Percentiles rank a stretch among this genome's conserved stretches.
Conservation (phyloP, 2,888 invertebrate genomes). For the Agonopterix arenella region DNA sequence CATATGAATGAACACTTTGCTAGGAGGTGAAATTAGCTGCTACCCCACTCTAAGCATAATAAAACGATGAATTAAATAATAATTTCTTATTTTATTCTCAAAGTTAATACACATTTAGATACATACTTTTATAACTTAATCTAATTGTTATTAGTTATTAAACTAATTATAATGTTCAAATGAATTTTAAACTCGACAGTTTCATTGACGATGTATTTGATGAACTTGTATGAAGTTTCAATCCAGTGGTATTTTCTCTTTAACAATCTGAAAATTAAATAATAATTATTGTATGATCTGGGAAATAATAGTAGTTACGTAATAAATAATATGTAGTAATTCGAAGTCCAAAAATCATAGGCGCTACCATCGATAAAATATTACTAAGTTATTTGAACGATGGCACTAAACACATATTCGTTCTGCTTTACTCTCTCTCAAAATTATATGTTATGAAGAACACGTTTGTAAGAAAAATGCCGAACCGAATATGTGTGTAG, state of each 20-base stretch:
- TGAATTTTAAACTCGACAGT: constrained; percentile 2
- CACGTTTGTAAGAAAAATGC: no score
- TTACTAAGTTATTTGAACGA: no score
- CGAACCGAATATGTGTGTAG: no score
- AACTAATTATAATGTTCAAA: constrained; percentile 12
- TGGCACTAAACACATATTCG: no score
- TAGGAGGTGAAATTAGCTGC: constrained; percentile 58
- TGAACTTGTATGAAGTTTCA: constrained; percentile 34
- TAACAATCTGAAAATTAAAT: constrained; percentile 78
- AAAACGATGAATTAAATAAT: no score
- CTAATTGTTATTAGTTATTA: background rate
- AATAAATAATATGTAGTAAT: no score
- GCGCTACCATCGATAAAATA: no score
- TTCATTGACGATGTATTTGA: background rate
- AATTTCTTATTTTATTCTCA: background rate
- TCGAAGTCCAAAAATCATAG: no score
- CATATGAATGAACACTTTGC: constrained; percentile 93
- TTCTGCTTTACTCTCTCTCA: no score
- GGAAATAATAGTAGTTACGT: no score
- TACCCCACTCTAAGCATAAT: no score
- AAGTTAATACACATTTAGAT: constrained; percentile 12
- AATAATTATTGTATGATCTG: background rate
- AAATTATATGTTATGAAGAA: no score
- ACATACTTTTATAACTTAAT: constrained; percentile 12
- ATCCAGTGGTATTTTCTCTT: constrained; percentile 84